Base-by-base conservation (phyloP, 37 sponge, comb jelly and placozoan species). In the Chondrilla cf. caribensis region DNA sequence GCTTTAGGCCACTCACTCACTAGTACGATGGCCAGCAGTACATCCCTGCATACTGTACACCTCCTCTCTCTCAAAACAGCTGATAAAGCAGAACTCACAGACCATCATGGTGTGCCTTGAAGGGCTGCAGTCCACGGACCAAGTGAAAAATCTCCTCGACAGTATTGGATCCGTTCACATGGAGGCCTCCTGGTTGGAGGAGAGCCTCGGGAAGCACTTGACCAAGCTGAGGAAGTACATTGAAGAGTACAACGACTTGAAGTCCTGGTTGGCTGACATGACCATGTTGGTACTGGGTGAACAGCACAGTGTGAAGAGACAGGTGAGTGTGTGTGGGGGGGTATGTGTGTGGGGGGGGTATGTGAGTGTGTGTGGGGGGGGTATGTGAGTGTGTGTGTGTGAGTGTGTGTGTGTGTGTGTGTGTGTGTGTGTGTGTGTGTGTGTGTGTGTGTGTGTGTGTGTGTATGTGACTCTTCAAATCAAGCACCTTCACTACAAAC, bases 341-440 rank as follows among this genome's bases (percentile, higher is more conserved):
- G 68, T 67, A 33, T 67, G 68, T 67, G 68, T 67, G 68, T 67
- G 68, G n/a, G n/a, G n/a, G n/a, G n/a, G n/a, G n/a, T 67, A 33
- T 67, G 68, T 67, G 68, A 31, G 68, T 67, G 68, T 67, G 68
- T 67, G 68, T 67, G 68, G 24, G 68, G 24, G 68, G 24, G 68
- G n/a, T 67, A 33, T 67, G 68, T 67, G 68, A 31, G 68, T 67
- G 68, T 67, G 68, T 67, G 68, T 67, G 68, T 67, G 68, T 67
- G 68, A 31, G 68, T 67, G 68, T 67, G 68, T 67, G 68, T 67
- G 68, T 67, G 68, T 67, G 68, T 67, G 68, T 67, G 68, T 67
- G 68, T 67, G 68, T 67, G 68, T 67, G 68, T 67, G 68, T 67
- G 33, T 67, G 32, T 29, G 33, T 67, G 32, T 67, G 60, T 59